Base-by-base conservation (phyloP, 2,797 vertebrate species). In the Phoeniculus purpureus region DNA sequence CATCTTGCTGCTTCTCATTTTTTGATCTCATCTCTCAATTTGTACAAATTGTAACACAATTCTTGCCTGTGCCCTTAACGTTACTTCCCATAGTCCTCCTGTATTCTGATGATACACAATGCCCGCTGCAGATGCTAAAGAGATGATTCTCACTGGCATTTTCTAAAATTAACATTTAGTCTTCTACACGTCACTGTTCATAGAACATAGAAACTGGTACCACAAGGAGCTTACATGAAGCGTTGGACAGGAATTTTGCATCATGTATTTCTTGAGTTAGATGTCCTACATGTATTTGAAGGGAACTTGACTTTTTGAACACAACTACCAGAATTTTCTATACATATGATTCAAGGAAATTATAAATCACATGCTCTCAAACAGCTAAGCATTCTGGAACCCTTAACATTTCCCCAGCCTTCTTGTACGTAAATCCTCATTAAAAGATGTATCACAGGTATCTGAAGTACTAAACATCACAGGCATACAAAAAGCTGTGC, bases 31-130 rank as follows among this genome's bases (percentile, higher is more conserved):
- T 16, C 29, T 73, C 67, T 52, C 6, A 3, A 74, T 66, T 43
- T 61, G n/a, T 60, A 71, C 14, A 32, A 76, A 60, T 8, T 0
- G 0, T 12, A 80, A 45, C 20, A 60, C 7, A 54, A 20, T 47
- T 80, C 21, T 51, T 71, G 22, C 50, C 43, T 10, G 27, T 76
- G 32, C 14, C 15, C 29, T 23, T 54, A 27, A 62, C 0, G 1
- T 32, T 64, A 58, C 56, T 71, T 48, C 26, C 84, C 25, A 58
- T 1, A 77, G 29, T 9, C 2, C 54, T 90, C 27, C 34, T 15
- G 29, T 67, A 59, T 85, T 60, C 54, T 81, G 22, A 56, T n/a
- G 3, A 80, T 22, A 13, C 19, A 16, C 62, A 56, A 64, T 43
- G 74, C 4, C n/a, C 52, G 31, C 37, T 67, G 51, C 67, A 91